Conservation (phyloP, 2,888 invertebrate species). For the Monoplex corrugatus region DNA sequence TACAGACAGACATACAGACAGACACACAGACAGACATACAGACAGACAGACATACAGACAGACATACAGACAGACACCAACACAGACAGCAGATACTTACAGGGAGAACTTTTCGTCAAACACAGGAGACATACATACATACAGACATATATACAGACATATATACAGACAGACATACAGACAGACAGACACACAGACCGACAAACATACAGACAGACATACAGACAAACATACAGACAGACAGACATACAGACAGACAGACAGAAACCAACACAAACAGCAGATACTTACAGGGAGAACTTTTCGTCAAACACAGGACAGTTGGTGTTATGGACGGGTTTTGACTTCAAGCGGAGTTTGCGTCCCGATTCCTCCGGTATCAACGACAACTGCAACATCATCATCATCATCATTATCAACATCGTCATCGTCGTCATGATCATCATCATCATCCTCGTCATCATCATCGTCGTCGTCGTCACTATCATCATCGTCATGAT, state of each 20-base stretch:
- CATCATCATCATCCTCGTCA: no score
- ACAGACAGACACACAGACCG: no score
- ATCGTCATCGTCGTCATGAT: no score
- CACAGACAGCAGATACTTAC: not conserved
- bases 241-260: not conserved
- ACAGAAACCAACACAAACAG: not conserved
- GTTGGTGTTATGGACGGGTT: slow-evolving; percentile 71
- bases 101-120: not conserved
- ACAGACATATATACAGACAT: not conserved
- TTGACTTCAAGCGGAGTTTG: slow-evolving; percentile 75
- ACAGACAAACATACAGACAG: not conserved
- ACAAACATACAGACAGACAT: not conserved
- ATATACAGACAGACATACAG: not conserved
- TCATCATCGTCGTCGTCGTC: no score
- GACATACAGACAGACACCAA: slow-evolving; percentile 6
- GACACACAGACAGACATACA: slow-evolving; percentile 2
- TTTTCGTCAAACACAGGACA: slow-evolving; percentile 79
- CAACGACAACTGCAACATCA: slow-evolving; percentile 71
- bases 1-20: not conserved
- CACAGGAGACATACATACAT: not conserved
- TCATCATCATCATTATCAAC: not conserved
- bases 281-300: slow-evolving; percentile 79
- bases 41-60: slow-evolving; percentile 24
- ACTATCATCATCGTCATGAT: no score
- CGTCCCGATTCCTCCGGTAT: slow-evolving; percentile 75